Conservation (phyloP, 2,113 vertebrate genomes). For the Oncorhynchus tshawytscha region DNA sequence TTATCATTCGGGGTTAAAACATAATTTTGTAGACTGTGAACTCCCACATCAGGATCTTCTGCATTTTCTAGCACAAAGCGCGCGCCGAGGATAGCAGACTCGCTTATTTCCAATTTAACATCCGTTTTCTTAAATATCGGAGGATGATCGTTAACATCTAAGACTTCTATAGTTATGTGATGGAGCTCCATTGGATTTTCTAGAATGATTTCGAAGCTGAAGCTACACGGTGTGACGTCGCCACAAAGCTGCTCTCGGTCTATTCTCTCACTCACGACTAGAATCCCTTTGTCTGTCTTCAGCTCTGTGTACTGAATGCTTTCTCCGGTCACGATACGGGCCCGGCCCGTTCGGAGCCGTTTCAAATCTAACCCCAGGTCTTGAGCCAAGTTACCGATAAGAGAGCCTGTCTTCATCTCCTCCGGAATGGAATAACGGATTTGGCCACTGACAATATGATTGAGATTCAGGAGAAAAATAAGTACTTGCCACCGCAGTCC, state of each 20-base stretch:
- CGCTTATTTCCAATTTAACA: conserved; percentile 66
- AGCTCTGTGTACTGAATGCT: conserved; percentile 52
- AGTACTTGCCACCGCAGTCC: not conserved
- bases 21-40: conserved; percentile 66
- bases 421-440: conserved; percentile 34
- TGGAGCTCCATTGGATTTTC: conserved; percentile 75
- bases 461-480: not conserved
- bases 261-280: conserved; percentile 61
- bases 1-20: conserved; percentile 60
- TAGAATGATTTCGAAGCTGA: conserved; percentile 68
- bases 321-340: conserved; percentile 6
- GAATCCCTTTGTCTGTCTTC: conserved; percentile 47
- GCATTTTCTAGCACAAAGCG: conserved; percentile 62
- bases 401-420: conserved; percentile 15
- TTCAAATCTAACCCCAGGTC: conserved; percentile 25
- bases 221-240: conserved; percentile 47
- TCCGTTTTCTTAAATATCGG: conserved; percentile 63
- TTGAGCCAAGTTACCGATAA: conserved; percentile 30
- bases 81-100: conserved; percentile 61
- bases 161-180: conserved; percentile 62
- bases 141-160: conserved; percentile 76
- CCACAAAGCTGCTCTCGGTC: conserved; percentile 70
- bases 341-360: conserved; percentile 3
- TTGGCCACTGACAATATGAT: conserved; percentile 8
- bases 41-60: conserved; percentile 66